Evolutionary conservation across 2,113 vertebrate species (phyloP).

Genomic region (Chaenogobius annularis): DNA sequence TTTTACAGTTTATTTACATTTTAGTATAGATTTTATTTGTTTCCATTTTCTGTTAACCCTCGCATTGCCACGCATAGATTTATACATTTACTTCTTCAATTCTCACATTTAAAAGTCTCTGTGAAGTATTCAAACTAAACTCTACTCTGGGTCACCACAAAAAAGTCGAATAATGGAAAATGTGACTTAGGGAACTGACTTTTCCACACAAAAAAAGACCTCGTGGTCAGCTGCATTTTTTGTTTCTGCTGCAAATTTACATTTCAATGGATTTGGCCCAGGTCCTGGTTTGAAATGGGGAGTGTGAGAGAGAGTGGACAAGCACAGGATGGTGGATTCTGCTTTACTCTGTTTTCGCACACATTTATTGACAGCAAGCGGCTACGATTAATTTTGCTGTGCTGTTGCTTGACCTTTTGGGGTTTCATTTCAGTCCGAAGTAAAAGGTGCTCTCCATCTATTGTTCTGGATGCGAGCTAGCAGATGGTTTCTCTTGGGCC

Average conservation of each 20-base stretch:
- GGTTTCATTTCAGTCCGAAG: conserved; percentile 36
- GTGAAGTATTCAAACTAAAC: background rate
- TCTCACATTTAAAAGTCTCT: background rate
- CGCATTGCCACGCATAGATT: background rate
- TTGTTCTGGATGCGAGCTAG: conserved; percentile 5
- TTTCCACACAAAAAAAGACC: conserved; percentile 19
- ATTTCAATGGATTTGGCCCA: conserved; percentile 50
- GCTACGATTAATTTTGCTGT: conserved; percentile 32
- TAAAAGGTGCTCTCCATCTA: background rate
- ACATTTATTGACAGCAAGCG: conserved; percentile 28
- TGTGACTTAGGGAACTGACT: conserved; percentile 28
- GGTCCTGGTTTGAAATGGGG: conserved; percentile 20
- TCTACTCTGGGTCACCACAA: conserved; percentile 4
- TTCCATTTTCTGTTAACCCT: too few relatives aligned
- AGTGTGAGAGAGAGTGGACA: conserved; percentile 9
- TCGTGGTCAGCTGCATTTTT: conserved; percentile 32
- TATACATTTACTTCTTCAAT: too few relatives aligned
- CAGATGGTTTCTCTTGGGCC: conserved; percentile 11
- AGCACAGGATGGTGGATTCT: conserved; percentile 6
- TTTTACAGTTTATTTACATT: too few relatives aligned
- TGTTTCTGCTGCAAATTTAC: conserved; percentile 42
- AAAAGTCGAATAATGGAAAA: conserved; percentile 27
- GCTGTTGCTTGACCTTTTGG: conserved; percentile 41
- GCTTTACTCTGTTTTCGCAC: conserved; percentile 3
- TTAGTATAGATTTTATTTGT: too few relatives aligned